These are phyloP conservation scores for Rhingia rostrata DNA, from an alignment of 2,888 invertebrate species.

Conservation along the genomic window DNA sequence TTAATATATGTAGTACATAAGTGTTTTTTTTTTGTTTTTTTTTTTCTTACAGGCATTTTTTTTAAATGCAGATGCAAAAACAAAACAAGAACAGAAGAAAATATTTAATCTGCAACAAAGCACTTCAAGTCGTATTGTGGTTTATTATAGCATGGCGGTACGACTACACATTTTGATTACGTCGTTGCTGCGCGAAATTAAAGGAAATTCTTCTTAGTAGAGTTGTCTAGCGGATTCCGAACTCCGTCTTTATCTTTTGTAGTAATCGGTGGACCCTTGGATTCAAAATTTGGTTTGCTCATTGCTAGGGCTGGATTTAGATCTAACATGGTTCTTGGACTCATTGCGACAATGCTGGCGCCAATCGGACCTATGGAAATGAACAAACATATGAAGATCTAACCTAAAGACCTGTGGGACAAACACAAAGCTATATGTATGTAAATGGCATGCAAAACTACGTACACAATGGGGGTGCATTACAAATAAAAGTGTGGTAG, in stretches of 20 bases:
- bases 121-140: slow-evolving; percentile 41
- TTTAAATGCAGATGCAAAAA: slow-evolving; percentile 12
- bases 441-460: slow-evolving; percentile 34
- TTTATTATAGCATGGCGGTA: slow-evolving; percentile 29
- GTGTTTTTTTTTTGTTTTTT: slow-evolving; percentile 21
- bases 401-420: neutral
- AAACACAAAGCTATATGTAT: slow-evolving; percentile 19
- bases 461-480: slow-evolving; percentile 26
- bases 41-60: slow-evolving; percentile 12
- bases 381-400: slow-evolving; percentile 14
- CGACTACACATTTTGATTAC: slow-evolving; percentile 26
- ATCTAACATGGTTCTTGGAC: slow-evolving; percentile 82
- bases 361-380: slow-evolving; percentile 82
- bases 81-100: slow-evolving; percentile 19
- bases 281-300: slow-evolving; percentile 82
- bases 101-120: slow-evolving; percentile 18
- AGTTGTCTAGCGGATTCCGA: slow-evolving; percentile 76
- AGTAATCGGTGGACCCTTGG: slow-evolving; percentile 78
- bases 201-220: slow-evolving; percentile 77
- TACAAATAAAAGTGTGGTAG: slow-evolving; percentile 19
- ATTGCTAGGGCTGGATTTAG: slow-evolving; percentile 83
- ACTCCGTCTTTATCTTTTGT: slow-evolving; percentile 77
- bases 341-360: slow-evolving; percentile 83
- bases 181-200: slow-evolving; percentile 70
- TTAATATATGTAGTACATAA: neutral